Percentiles rank a stretch among this genome's conserved stretches.
Evolutionary conservation across 2,113 vertebrate species (phyloP).

Genomic region (Prionailurus bengalensis): DNA sequence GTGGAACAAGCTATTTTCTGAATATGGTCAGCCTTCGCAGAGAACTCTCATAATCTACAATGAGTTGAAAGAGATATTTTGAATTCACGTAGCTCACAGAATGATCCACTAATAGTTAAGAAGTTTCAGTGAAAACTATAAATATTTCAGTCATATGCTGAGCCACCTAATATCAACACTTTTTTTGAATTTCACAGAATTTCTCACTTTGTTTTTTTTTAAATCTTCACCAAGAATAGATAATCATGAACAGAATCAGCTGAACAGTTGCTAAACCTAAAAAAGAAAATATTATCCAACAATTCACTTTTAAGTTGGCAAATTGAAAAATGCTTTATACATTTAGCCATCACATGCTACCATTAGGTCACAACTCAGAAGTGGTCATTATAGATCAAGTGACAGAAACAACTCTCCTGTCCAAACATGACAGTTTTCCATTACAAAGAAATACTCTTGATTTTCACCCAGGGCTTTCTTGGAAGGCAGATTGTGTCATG

Average conservation of each 20-base stretch:
- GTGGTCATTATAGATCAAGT: neutral
- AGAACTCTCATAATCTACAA: neutral
- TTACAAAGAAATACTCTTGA: neutral
- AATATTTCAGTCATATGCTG: neutral
- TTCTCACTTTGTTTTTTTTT: slow-evolving; percentile 19
- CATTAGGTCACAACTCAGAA: neutral
- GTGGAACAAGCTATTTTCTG: neutral
- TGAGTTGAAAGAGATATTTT: neutral
- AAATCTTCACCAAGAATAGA: neutral
- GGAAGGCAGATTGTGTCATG: neutral
- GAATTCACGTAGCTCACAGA: neutral
- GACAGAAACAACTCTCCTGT: neutral
- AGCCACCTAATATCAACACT: neutral
- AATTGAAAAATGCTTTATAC: neutral
- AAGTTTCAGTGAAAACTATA: neutral
- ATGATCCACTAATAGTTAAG: neutral
- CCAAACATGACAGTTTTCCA: neutral
- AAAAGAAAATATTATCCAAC: neutral
- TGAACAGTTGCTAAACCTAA: neutral
- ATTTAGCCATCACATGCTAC: neutral
- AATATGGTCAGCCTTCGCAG: neutral
- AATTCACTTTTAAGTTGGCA: neutral
- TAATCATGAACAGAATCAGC: neutral
- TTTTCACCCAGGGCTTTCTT: neutral
- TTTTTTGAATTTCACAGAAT: neutral